Conservation (phyloP, 2,888 invertebrate species). For the Halictus quadricinctus region DNA sequence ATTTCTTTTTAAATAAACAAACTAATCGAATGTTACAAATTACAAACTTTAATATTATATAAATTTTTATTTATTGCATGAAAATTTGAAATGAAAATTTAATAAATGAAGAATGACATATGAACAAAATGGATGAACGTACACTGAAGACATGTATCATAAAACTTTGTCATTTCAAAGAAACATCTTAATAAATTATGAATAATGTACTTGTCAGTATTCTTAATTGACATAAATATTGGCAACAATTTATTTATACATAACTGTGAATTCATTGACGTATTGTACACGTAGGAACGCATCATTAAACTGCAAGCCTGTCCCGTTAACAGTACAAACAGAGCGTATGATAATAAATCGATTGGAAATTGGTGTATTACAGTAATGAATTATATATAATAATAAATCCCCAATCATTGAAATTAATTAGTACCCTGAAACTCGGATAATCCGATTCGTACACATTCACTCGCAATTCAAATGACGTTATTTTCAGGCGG, state of each 20-base stretch:
- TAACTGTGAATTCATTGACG: background rate
- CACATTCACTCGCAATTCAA: background rate
- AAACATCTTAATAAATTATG: background rate
- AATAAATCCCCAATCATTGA: constrained; percentile 4
- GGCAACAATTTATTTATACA: background rate
- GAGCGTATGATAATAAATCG: constrained; percentile 9
- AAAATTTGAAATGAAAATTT: too few relatives aligned
- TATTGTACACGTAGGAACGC: background rate
- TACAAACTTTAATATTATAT: background rate
- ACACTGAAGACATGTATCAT: background rate
- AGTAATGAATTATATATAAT: background rate
- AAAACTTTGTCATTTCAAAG: background rate
- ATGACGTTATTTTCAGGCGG: background rate
- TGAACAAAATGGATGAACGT: background rate
- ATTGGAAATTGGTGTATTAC: background rate
- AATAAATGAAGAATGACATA: background rate
- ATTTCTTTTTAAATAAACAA: background rate
- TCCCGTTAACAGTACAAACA: background rate
- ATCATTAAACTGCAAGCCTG: background rate
- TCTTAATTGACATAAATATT: background rate
- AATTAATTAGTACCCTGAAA: constrained; percentile 9
- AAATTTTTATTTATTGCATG: background rate
- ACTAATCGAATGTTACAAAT: background rate
- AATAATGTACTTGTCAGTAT: background rate
- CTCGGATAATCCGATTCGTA: background rate